A percentile compares a stretch with the other conserved stretches of the same genome.
phyloP scores from a whole-genome alignment of 2,888 invertebrate genomes.

The Morpho helenor region DNA sequence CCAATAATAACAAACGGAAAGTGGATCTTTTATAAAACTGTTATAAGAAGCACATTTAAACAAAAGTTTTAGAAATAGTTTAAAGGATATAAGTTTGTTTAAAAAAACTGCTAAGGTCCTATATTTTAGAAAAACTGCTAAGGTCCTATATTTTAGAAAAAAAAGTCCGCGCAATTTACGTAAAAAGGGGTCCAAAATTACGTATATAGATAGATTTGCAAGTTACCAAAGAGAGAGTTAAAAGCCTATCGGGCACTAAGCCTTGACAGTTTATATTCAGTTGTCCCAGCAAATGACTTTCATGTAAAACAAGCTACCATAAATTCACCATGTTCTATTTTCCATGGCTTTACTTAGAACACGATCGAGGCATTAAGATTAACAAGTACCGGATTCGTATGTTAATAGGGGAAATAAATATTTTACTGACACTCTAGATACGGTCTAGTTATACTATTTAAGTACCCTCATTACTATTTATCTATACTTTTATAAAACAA shows the following conservation, averaged over 20 bases:
- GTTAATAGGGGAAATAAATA: slow-evolving; percentile 2
- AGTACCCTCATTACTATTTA: too few species aligned
- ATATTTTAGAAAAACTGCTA: not conserved
- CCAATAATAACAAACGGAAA: too few species aligned
- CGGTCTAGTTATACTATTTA: not conserved
- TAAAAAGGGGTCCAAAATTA: too few species aligned
- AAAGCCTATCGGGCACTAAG: slow-evolving; percentile 6
- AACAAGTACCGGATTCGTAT: slow-evolving; percentile 3
- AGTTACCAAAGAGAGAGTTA: slow-evolving; percentile 7
- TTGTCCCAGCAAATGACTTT: slow-evolving; percentile 7
- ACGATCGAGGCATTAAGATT: slow-evolving; percentile 12
- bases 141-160: not conserved
- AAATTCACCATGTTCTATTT: slow-evolving; percentile 5
- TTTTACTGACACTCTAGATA: not conserved
- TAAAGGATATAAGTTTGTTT: too few species aligned
- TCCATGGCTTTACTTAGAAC: slow-evolving; percentile 1
- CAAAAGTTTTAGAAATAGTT: too few species aligned
- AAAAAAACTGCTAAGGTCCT: too few species aligned
- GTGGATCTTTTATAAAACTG: too few species aligned
- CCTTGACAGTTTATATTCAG: slow-evolving; percentile 9
- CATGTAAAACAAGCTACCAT: slow-evolving; percentile 3
- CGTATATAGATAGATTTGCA: not conserved
- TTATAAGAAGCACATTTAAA: too few species aligned
- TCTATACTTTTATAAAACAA: too few species aligned
- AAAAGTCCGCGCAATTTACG: not conserved